Conservation (phyloP, 2,797 vertebrate species). For the Schizothorax lantsangensis region DNA sequence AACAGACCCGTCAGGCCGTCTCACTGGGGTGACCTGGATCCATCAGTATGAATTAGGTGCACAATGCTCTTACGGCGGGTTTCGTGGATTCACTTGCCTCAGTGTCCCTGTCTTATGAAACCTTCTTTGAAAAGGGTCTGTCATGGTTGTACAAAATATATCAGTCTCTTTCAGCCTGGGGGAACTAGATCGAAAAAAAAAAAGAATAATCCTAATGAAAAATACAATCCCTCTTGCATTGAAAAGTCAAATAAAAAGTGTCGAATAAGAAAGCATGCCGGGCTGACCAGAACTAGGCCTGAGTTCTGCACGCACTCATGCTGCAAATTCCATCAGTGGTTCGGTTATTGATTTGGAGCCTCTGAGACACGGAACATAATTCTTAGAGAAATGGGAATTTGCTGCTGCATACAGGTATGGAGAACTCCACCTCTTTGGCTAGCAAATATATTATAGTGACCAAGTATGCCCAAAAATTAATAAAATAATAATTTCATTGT, state of each 20-base stretch:
- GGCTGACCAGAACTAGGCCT: conserved; percentile 64
- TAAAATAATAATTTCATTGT: neutral
- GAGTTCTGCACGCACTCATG: conserved; percentile 71
- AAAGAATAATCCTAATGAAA: conserved; percentile 70
- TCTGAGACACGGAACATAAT: conserved; percentile 75
- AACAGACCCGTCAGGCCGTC: conserved; percentile 75
- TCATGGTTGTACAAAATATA: conserved; percentile 79
- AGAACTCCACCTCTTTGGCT: conserved; percentile 11
- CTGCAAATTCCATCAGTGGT: conserved; percentile 79
- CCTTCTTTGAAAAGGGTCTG: conserved; percentile 77
- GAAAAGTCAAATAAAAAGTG: conserved; percentile 73
- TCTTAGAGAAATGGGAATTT: conserved; percentile 66
- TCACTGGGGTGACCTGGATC: conserved; percentile 78
- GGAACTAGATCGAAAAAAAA: conserved; percentile 68
- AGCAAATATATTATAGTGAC: neutral
- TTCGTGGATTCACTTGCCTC: conserved; percentile 79
- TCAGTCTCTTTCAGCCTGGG: conserved; percentile 76
- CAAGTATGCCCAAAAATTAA: neutral
- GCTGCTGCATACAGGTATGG: conserved; percentile 12
- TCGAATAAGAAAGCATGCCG: conserved; percentile 59
- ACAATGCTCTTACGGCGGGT: conserved; percentile 74
- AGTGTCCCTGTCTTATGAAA: conserved; percentile 77
- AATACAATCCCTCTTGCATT: conserved; percentile 78
- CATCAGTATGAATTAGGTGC: conserved; percentile 81
- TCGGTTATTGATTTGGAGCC: conserved; percentile 78